Evolutionary conservation across 2,888 invertebrate genomes (phyloP).

Genomic region (Hirtodrosophila histrioides): DNA sequence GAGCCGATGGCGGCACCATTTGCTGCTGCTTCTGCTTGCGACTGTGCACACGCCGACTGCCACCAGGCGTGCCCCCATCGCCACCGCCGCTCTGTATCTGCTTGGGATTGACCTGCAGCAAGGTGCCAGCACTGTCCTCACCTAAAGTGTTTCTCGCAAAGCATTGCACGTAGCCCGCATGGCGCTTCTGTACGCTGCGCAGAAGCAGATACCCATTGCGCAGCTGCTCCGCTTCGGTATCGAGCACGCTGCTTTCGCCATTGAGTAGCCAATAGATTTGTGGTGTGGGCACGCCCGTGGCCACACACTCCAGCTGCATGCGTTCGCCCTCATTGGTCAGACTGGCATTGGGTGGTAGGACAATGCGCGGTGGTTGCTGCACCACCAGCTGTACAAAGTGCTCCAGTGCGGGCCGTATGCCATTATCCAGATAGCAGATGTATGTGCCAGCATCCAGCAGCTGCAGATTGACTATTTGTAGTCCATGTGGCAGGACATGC

Average conservation of each 20-base stretch:
- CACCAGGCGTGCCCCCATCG: slow-evolving; percentile 3
- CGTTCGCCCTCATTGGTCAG: slow-evolving; percentile 85
- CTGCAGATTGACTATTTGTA: slow-evolving; percentile 86
- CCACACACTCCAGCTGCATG: slow-evolving; percentile 85
- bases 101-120: slow-evolving; percentile 90
- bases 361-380: slow-evolving; percentile 85
- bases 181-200: slow-evolving; percentile 89
- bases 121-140: slow-evolving; percentile 86
- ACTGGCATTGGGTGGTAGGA: slow-evolving; percentile 77
- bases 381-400: slow-evolving; percentile 85
- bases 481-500: slow-evolving; percentile 85
- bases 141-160: slow-evolving; percentile 92
- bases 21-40: slow-evolving; percentile 85
- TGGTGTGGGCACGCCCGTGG: slow-evolving; percentile 89
- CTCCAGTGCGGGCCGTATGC: slow-evolving; percentile 84
- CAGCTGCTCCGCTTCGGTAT: slow-evolving; percentile 84
- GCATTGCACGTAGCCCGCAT: slow-evolving; percentile 94
- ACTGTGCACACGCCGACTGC: slow-evolving; percentile 29
- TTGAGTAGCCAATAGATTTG: slow-evolving; percentile 92
- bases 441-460: slow-evolving; percentile 89
- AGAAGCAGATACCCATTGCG: slow-evolving; percentile 86
- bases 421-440: slow-evolving; percentile 89
- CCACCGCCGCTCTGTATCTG: slow-evolving; percentile 86
- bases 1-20: slow-evolving; percentile 94
- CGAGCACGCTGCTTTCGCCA: slow-evolving; percentile 88